Percentiles rank a stretch among this genome's conserved stretches.
phyloP scores from a whole-genome alignment of 53 echinoderm and acorn worm genomes.

The Holothuria scabra region DNA sequence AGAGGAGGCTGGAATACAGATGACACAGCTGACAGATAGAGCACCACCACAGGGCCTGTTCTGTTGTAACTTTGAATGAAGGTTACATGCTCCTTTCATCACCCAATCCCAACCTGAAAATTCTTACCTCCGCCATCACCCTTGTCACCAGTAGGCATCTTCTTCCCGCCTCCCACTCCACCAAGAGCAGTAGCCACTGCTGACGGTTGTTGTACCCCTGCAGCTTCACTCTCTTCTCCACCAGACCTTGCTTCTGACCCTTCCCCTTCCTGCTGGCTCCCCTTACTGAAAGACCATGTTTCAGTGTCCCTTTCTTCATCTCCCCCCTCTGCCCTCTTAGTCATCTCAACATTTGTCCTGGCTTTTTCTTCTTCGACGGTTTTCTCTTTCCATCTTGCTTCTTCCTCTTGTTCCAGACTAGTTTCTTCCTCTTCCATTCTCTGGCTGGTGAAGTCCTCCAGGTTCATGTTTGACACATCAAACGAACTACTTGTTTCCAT shows the following conservation, averaged over 20 bases:
- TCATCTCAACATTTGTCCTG: neutral
- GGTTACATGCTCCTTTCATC: neutral
- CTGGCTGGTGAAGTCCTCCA: constrained; percentile 91
- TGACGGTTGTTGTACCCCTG: too few species aligned
- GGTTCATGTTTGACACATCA: constrained; percentile 91
- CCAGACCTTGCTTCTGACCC: neutral
- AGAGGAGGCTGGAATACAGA: too few species aligned
- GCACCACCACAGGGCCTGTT: too few species aligned
- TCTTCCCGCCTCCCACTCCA: constrained; percentile 32
- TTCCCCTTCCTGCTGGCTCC: neutral
- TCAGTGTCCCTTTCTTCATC: neutral
- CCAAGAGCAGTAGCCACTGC: neutral
- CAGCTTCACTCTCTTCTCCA: constrained; percentile 3
- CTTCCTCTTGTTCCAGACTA: constrained; percentile 22
- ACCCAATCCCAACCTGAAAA: too few species aligned
- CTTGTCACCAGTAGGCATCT: constrained; percentile 39
- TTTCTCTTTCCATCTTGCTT: constrained; percentile 31
- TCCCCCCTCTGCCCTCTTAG: neutral
- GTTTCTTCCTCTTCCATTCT: constrained; percentile 80
- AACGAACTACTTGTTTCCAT: constrained; percentile 73
- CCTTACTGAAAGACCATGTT: neutral
- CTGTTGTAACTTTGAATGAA: neutral
- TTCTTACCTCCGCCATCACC: constrained; percentile 3
- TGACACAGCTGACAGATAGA: too few species aligned
- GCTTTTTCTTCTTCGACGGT: neutral